Base-by-base conservation (phyloP, 2,888 invertebrate species). In the Apotomis betuletana region DNA sequence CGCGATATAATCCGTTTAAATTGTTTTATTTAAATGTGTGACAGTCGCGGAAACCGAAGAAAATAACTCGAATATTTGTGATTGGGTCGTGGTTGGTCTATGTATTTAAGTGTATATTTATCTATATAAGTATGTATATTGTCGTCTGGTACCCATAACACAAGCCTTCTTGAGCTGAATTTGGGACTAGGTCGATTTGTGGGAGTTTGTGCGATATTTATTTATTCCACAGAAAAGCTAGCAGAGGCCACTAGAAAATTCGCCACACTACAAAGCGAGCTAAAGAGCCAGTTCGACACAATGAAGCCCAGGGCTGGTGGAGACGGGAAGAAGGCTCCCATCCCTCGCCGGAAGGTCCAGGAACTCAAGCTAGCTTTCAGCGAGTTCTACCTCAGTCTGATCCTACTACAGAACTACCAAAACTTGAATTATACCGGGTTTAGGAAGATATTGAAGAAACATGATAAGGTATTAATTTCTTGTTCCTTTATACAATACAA, bases 371-470 rank as follows among this genome's bases (percentile, higher is more conserved):
- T 99, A 78, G 99, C 99, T 0, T 99, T 99, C 90, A 98, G 98
- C 83, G 99, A 99, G 94, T 99, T 99, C 92, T 99, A 99, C 89
- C 94, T 99, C 58, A 98, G 98, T 83, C 94, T 99, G 64, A 98
- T 99, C 80, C 94, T 99, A 13, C 94, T 99, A 74, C 99, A 99
- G 91, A 99, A 99, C 88, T 99, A 99, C 87, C 99, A 99, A 91
- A 99, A 98, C 87, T 94, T 99, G 69, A 99, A 99, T 92, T 98
- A 98, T 84, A 99, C 99, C 3, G 99, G 99, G 1, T 99, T 99
- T 93, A 95, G 99, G 75, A 99, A 99, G 92, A 99, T 99, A 85
- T 95, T 99, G 75, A 99, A 99, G 90, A 99, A 99, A 90, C 99
- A 99, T 87, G 99, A 99, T 91, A 99, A 99, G 96, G 98, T 98